These are phyloP conservation scores for Spheniscus humboldti DNA, from an alignment of 2,797 vertebrate genomes.

Conservation along the genomic window DNA sequence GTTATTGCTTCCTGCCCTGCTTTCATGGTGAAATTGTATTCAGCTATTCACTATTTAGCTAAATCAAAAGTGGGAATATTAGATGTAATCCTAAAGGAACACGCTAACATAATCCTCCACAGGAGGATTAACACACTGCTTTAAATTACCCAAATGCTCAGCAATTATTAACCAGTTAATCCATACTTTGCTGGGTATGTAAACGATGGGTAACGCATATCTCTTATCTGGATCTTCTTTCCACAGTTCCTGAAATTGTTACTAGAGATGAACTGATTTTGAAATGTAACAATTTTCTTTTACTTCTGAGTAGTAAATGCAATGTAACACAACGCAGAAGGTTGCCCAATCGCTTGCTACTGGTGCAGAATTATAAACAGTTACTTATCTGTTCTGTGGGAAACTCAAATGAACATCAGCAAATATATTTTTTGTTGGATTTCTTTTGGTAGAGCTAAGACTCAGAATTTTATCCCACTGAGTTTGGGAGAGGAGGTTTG, in stretches of 20 bases:
- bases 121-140: neutral
- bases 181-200: neutral
- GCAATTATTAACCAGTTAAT: neutral
- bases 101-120: neutral
- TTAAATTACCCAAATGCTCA: neutral
- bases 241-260: neutral
- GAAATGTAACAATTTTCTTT: neutral
- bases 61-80: neutral
- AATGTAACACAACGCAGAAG: neutral
- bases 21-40: neutral
- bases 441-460: neutral
- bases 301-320: neutral
- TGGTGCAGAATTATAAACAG: neutral
- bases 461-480: neutral
- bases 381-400: neutral
- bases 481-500: neutral
- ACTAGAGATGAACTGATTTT: neutral
- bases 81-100: neutral
- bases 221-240: neutral
- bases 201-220: neutral
- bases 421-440: neutral
- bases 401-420: neutral
- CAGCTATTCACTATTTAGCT: neutral
- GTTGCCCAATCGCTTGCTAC: neutral
- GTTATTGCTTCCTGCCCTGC: neutral